phyloP scores from a whole-genome alignment of 1,140 invertebrate species.

The Drosophila dunni region DNA sequence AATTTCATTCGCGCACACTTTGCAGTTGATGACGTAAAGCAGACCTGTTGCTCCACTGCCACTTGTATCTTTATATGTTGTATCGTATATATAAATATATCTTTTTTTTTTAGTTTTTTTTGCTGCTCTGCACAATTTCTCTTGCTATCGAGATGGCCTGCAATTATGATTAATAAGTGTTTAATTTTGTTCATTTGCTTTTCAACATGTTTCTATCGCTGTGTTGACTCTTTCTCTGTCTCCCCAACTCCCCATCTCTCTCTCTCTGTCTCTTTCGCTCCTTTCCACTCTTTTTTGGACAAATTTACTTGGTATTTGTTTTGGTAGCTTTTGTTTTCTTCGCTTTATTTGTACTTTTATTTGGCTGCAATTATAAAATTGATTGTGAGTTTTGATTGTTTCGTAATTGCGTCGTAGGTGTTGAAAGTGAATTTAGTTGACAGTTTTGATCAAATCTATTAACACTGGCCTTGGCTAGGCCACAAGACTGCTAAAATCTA shows the following conservation, averaged over 20 bases:
- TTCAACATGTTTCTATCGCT: slow-evolving; percentile 29
- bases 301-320: slow-evolving; percentile 47
- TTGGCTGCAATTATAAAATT: slow-evolving; percentile 73
- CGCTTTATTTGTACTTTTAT: slow-evolving; percentile 37
- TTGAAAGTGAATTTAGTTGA: slow-evolving; percentile 69
- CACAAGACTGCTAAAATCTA: background rate
- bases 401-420: slow-evolving; percentile 72
- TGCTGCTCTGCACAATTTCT: slow-evolving; percentile 50
- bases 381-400: slow-evolving; percentile 65
- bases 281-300: background rate
- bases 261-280: slow-evolving; percentile 20
- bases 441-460: slow-evolving; percentile 46
- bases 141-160: slow-evolving; percentile 54
- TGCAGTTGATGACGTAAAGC: slow-evolving; percentile 72
- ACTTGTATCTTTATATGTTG: background rate
- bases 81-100: slow-evolving; percentile 19
- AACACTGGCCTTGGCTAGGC: slow-evolving; percentile 57
- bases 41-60: slow-evolving; percentile 53
- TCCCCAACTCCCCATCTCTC: background rate
- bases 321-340: slow-evolving; percentile 64
- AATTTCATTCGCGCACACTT: slow-evolving; percentile 35
- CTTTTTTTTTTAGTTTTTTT: background rate
- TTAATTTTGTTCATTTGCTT: slow-evolving; percentile 56
- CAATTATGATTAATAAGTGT: slow-evolving; percentile 76
- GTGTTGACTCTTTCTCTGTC: background rate